phyloP scores from a whole-genome alignment of 1,140 invertebrate genomes.

The Bemisia tabaci region DNA sequence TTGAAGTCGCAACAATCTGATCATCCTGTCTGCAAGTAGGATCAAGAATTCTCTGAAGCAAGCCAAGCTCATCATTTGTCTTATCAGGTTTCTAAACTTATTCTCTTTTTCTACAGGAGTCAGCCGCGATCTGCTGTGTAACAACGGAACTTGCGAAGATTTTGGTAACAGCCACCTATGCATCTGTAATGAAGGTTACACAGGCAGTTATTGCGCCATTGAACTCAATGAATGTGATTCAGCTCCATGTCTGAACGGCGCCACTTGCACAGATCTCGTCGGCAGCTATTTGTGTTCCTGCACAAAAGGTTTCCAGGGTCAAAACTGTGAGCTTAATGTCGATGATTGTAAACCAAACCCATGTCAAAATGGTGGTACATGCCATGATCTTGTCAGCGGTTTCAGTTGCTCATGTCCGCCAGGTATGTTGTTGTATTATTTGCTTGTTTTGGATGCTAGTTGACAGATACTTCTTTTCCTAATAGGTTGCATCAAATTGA shows the following conservation, averaged over 20 bases:
- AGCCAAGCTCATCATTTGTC: no score
- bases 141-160: slow-evolving; percentile 82
- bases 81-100: no score
- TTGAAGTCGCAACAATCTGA: no score
- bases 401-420: slow-evolving; percentile 87
- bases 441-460: no score
- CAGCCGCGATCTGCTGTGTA: slow-evolving; percentile 58
- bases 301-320: slow-evolving; percentile 78
- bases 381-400: slow-evolving; percentile 72
- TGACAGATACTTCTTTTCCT: no score
- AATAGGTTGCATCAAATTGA: no score
- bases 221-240: slow-evolving; percentile 81
- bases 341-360: slow-evolving; percentile 83
- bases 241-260: slow-evolving; percentile 80
- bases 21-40: no score
- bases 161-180: slow-evolving; percentile 82
- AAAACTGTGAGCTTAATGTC: slow-evolving; percentile 85
- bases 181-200: slow-evolving; percentile 72
- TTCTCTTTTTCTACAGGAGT: slow-evolving; percentile 42
- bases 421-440: slow-evolving; percentile 37
- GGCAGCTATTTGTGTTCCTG: slow-evolving; percentile 77
- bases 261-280: slow-evolving; percentile 68
- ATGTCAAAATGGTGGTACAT: slow-evolving; percentile 83
- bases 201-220: slow-evolving; percentile 77
- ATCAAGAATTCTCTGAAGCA: no score